Percentiles rank a stretch among this genome's conserved stretches.
Evolutionary conservation across 2,797 vertebrate genomes (phyloP).

Genomic region (Squalus acanthias): DNA sequence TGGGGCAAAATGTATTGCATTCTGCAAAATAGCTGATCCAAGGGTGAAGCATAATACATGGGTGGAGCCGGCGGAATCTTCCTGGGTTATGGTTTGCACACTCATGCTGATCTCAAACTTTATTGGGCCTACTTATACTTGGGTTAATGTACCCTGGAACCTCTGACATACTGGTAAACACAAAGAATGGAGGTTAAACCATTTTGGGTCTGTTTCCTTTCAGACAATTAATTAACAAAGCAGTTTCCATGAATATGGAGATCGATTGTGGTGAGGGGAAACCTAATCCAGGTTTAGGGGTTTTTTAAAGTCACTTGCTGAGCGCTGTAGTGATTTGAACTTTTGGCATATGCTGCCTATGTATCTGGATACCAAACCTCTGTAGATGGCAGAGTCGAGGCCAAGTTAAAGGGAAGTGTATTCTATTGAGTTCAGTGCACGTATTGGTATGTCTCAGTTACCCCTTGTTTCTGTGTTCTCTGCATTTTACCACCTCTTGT

Average conservation of each 20-base stretch:
- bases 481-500: slow-evolving; percentile 21
- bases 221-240: not conserved
- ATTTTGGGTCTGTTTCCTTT: not conserved
- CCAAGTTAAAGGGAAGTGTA: not conserved
- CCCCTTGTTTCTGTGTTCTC: not conserved
- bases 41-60: not conserved
- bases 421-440: not conserved
- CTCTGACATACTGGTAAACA: not conserved
- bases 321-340: not conserved
- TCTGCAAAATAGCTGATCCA: not conserved
- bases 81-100: not conserved
- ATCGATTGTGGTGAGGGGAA: not conserved
- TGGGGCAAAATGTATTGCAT: not conserved
- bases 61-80: not conserved
- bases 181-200: not conserved
- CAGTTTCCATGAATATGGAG: not conserved
- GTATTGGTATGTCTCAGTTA: not conserved
- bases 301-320: not conserved
- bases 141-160: not conserved
- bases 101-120: not conserved
- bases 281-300: not conserved
- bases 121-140: not conserved
- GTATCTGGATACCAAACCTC: not conserved
- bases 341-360: not conserved
- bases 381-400: not conserved